Evolutionary conservation across 2,797 vertebrate species (phyloP), one percentile per base, ranked within the genome.

Genomic region (Garrulus glandarius): DNA sequence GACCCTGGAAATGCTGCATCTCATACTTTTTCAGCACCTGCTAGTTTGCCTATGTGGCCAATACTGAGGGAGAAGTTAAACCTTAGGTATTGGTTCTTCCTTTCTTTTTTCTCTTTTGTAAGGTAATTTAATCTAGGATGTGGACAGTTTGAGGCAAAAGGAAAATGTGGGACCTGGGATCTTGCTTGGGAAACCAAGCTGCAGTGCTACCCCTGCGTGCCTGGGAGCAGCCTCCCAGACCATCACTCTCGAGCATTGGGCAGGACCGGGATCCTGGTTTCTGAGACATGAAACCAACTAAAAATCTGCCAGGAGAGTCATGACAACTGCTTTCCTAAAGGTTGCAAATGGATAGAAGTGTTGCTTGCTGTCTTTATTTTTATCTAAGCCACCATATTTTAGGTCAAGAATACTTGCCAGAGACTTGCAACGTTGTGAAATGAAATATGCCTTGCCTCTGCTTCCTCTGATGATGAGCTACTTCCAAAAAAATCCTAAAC

Each of bases 101-200:
- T 60, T 43, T 26, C 2, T 53, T 36, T 75, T 34, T 65, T 21
- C 15, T 49, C 20, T 60, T 56, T 50, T 36, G 11, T 53, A 9
- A 65, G 16, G 26, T 53, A 23, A 26, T 60, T 74, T 39, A 6
- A 4, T 60, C 41, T 79, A 0, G 53, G 22, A 39, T 82, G 23
- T 27, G 41, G 8, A 17, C 10, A 24, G 10, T 39, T 52, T 64
- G 65, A 44, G 74, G 30, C 19, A 5, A 7, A 24, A 9, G 20
- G 50, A 76, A 22, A 72, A 43, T 10, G 24, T 15, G 41, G 21
- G 26, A 44, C 5, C 4, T 44, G 36, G 20, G 30, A 27, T 52
- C 10, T 50, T 21, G 6, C 21, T 36, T 0, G 1, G 34, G 26
- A 68, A 46, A 8, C 6, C 0, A 1, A 34, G 23, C 8, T 44